These are phyloP conservation scores for Coccyzus lansbergi DNA, from an alignment of 2,797 vertebrate species.

Conservation along the genomic window DNA sequence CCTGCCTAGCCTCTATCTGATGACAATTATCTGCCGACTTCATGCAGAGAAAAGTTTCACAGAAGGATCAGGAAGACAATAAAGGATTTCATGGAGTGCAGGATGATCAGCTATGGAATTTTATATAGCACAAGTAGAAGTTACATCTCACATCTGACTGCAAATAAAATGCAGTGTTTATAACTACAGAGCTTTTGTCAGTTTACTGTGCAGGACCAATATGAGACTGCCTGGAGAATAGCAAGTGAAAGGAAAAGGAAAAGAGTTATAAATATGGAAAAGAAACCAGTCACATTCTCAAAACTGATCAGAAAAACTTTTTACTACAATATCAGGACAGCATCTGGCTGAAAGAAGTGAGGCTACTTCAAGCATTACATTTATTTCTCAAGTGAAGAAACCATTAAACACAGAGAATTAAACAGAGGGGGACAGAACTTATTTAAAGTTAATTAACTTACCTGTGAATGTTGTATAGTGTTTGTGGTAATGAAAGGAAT, in stretches of 20 bases:
- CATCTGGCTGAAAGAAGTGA: neutral
- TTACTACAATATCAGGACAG: neutral
- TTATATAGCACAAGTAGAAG: neutral
- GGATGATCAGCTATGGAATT: neutral
- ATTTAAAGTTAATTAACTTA: conserved; percentile 33
- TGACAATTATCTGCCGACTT: conserved; percentile 1
- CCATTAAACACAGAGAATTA: neutral
- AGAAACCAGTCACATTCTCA: neutral
- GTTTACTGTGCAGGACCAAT: neutral
- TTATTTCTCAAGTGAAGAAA: neutral
- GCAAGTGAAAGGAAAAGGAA: neutral
- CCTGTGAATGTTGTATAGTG: conserved; percentile 65
- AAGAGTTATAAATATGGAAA: neutral
- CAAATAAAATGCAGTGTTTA: neutral
- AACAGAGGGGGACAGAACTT: neutral
- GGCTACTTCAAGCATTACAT: neutral
- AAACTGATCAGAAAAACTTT: neutral
- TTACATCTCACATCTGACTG: neutral
- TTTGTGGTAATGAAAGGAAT: conserved; percentile 69
- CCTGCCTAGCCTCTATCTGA: conserved; percentile 16
- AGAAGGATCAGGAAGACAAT: neutral
- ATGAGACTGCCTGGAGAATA: neutral
- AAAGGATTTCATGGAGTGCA: neutral
- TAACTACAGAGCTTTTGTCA: neutral
- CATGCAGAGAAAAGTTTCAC: neutral